Evolutionary conservation across 2,113 vertebrate genomes (phyloP).

Genomic region (Rhynchopsitta pachyrhyncha): DNA sequence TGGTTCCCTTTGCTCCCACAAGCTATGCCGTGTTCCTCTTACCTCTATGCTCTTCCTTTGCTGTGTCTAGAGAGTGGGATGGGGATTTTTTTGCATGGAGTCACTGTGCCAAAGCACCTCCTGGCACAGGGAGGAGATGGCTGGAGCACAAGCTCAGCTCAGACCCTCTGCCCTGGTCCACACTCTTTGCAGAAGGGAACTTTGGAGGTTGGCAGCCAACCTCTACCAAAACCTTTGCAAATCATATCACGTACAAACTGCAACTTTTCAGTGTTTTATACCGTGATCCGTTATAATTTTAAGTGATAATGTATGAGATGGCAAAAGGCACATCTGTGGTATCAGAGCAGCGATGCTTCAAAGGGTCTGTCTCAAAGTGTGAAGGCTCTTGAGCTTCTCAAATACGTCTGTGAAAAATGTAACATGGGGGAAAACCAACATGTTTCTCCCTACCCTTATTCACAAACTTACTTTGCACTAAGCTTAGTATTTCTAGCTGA

Average conservation of each 20-base stretch:
- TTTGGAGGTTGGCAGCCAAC: constrained; percentile 30
- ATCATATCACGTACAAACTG: constrained; percentile 54
- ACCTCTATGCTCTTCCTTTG: not conserved
- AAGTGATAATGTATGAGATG: constrained; percentile 70
- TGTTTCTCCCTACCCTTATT: constrained; percentile 58
- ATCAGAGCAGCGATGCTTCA: constrained; percentile 64
- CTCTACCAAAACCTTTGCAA: constrained; percentile 46
- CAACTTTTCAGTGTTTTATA: constrained; percentile 52
- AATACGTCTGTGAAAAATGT: constrained; percentile 60
- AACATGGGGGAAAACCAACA: constrained; percentile 46
- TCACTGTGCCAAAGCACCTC: not conserved
- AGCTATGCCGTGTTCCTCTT: not conserved
- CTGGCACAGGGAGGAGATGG: not conserved
- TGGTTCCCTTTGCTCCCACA: not conserved
- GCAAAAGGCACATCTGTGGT: constrained; percentile 68
- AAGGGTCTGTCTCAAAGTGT: constrained; percentile 66
- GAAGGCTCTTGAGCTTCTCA: constrained; percentile 67
- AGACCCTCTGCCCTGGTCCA: not conserved
- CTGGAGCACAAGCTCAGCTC: not conserved
- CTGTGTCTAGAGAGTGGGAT: accelerated
- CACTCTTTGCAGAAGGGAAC: not conserved
- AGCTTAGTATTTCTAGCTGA: constrained; percentile 24
- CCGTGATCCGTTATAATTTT: constrained; percentile 58
- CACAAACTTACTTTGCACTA: constrained; percentile 52
- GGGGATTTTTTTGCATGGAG: not conserved